Evolutionary conservation across 2,888 invertebrate genomes (phyloP).

Genomic region (Aporophyla lueneburgensis): DNA sequence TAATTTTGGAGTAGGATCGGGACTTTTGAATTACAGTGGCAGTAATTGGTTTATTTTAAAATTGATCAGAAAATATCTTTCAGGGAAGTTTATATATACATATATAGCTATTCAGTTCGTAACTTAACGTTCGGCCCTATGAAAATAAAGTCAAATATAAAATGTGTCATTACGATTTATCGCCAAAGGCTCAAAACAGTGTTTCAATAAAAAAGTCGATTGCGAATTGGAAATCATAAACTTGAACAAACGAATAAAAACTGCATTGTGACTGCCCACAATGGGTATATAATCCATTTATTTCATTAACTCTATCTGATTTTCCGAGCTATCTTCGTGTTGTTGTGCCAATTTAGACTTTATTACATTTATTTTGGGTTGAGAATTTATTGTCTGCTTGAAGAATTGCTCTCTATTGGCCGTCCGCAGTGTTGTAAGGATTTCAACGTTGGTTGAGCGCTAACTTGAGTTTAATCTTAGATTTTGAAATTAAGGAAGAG

Average conservation of each 20-base stretch:
- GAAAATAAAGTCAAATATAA: background rate
- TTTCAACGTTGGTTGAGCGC: slow-evolving; percentile 71
- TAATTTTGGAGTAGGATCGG: slow-evolving; percentile 32
- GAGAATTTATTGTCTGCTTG: slow-evolving; percentile 45
- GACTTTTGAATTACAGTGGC: slow-evolving; percentile 12
- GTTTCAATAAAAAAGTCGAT: slow-evolving; percentile 53
- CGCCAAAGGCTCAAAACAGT: background rate
- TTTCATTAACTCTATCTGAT: slow-evolving; percentile 72
- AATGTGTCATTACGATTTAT: background rate
- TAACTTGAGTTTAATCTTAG: slow-evolving; percentile 59
- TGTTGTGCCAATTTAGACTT: slow-evolving; percentile 30
- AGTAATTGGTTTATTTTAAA: slow-evolving; percentile 30
- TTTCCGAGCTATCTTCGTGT: slow-evolving; percentile 32
- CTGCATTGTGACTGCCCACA: slow-evolving; percentile 63
- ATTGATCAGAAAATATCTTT: background rate
- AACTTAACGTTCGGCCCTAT: background rate
- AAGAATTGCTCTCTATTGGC: slow-evolving; percentile 68
- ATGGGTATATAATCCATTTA: slow-evolving; percentile 76
- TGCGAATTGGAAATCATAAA: slow-evolving; percentile 62
- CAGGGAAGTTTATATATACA: background rate
- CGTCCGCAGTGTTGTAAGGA: slow-evolving; percentile 72
- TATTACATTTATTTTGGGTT: slow-evolving; percentile 21
- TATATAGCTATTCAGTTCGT: background rate
- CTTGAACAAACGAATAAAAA: slow-evolving; percentile 61
- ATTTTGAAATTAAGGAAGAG: slow-evolving; percentile 50